Percentiles rank a stretch among this genome's conserved stretches.
Conservation (phyloP, 35 echinoderm and acorn worm genomes). For the Apostichopus japonicus region DNA sequence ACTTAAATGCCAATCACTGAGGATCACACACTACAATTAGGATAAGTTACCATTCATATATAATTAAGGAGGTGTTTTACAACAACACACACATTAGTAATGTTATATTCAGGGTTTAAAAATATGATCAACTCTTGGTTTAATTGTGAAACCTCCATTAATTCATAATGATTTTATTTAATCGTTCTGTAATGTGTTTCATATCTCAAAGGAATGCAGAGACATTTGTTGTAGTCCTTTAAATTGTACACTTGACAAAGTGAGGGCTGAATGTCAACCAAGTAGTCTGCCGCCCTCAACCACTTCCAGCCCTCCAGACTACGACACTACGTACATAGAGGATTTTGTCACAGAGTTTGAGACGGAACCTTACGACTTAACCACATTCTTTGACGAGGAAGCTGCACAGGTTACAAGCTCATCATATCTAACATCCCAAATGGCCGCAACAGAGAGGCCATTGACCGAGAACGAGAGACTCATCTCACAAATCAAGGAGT, state of each 20-base stretch:
- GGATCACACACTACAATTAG: too few relatives aligned
- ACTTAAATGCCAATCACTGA: too few relatives aligned
- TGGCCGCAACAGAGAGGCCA: background rate
- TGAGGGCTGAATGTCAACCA: background rate
- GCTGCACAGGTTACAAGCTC: background rate
- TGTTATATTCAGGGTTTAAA: too few relatives aligned
- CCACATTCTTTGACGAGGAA: background rate
- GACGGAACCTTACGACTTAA: background rate
- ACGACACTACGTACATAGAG: conserved; percentile 5
- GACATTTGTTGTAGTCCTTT: conserved; percentile 10
- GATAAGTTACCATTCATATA: too few relatives aligned
- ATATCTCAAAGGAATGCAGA: background rate
- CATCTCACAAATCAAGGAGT: conserved; percentile 9
- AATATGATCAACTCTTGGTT: too few relatives aligned
- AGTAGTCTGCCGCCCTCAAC: background rate
- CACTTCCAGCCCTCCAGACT: background rate
- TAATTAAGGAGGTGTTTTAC: too few relatives aligned
- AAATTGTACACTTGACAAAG: conserved; percentile 2
- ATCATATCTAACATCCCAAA: background rate
- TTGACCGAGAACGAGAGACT: conserved; percentile 2
- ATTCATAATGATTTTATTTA: too few relatives aligned
- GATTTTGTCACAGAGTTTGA: conserved; percentile 41
- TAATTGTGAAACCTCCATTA: too few relatives aligned
- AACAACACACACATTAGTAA: too few relatives aligned
- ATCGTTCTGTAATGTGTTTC: background rate